These are phyloP conservation scores for Triplophysa bombifrons DNA, from an alignment of 2,797 vertebrate genomes.

Conservation along the genomic window DNA sequence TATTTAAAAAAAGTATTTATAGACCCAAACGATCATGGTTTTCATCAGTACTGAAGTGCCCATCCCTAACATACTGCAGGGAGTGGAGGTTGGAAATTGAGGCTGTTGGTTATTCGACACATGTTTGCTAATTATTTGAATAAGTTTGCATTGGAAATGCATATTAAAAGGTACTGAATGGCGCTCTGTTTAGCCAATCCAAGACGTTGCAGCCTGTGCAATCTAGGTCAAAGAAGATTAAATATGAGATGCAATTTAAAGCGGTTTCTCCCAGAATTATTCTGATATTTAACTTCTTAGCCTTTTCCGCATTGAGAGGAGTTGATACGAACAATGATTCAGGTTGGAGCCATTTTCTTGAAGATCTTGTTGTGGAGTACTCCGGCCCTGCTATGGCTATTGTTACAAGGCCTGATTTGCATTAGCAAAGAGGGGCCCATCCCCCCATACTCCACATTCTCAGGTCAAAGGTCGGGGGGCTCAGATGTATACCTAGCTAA, in stretches of 20 bases:
- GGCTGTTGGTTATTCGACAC: conserved; percentile 29
- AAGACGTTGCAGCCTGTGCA: conserved; percentile 6
- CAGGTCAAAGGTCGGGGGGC: conserved; percentile 70
- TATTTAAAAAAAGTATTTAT: no score
- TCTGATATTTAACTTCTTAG: conserved; percentile 31
- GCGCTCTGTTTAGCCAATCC: conserved; percentile 8
- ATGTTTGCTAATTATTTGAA: conserved; percentile 32
- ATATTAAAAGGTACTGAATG: conserved; percentile 9
- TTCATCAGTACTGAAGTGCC: not conserved
- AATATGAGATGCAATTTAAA: conserved; percentile 41
- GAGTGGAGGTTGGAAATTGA: not conserved
- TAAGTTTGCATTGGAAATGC: conserved; percentile 32
- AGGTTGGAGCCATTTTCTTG: conserved; percentile 25
- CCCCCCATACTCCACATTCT: conserved; percentile 58
- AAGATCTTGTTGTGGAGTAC: conserved; percentile 43
- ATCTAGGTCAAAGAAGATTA: conserved; percentile 41
- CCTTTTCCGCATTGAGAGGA: conserved; percentile 27
- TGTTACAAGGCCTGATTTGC: conserved; percentile 71
- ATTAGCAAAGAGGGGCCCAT: conserved; percentile 63
- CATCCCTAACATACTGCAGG: not conserved
- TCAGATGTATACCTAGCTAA: conserved; percentile 74
- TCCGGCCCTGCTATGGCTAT: conserved; percentile 60
- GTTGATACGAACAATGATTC: not conserved
- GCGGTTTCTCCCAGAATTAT: conserved; percentile 11
- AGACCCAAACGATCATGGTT: no score